Evolutionary conservation across 2,113 vertebrate genomes (phyloP).

Genomic region (Centropus unirufus): DNA sequence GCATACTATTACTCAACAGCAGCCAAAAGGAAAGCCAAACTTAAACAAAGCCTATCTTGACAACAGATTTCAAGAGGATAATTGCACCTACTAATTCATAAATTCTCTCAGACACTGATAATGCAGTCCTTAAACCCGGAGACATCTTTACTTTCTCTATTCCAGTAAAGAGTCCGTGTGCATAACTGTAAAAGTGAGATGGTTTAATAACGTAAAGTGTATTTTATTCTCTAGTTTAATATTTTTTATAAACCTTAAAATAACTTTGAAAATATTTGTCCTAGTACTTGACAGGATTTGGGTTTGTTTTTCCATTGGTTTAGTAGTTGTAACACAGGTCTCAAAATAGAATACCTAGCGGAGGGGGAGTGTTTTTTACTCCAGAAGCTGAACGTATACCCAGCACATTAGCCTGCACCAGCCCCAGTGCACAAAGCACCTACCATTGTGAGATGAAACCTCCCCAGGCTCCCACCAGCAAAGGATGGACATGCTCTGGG

Average conservation of each 20-base stretch:
- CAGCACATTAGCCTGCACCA: background rate
- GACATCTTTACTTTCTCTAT: background rate
- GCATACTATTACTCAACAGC: background rate
- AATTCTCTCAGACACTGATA: background rate
- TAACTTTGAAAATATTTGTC: conserved; percentile 48
- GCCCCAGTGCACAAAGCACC: accelerated
- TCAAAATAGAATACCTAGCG: background rate
- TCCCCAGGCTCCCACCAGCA: background rate
- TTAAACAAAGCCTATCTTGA: conserved; percentile 10
- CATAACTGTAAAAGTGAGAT: background rate
- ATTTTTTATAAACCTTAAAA: conserved; percentile 45
- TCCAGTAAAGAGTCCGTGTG: background rate
- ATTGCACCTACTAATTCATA: background rate
- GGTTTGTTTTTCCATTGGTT: conserved; percentile 46
- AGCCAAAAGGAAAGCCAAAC: background rate
- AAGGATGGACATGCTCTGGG: background rate
- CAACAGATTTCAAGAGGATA: background rate
- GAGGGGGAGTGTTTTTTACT: background rate
- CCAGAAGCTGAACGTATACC: background rate
- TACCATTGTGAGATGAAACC: accelerated
- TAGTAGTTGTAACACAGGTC: background rate
- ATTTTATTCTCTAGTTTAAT: background rate
- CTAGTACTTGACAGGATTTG: background rate
- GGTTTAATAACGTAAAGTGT: background rate
- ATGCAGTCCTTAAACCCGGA: background rate